Evolutionary conservation across 2,797 vertebrate genomes (phyloP).

Genomic region (Channallabes apus): DNA sequence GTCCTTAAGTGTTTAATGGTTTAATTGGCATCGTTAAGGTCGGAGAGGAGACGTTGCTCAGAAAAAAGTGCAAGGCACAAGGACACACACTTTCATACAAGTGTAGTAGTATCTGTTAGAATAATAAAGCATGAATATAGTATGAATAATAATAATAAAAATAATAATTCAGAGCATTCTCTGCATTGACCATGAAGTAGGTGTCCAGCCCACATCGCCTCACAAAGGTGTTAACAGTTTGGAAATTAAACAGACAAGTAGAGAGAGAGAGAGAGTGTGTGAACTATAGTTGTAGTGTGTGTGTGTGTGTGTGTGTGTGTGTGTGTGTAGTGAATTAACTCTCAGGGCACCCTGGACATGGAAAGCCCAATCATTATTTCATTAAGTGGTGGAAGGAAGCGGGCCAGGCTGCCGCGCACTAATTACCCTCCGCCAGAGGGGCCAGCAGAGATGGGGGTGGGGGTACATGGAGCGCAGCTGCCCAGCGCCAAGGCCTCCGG

Average conservation of each 20-base stretch:
- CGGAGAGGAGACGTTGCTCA: conserved; percentile 51
- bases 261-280: conserved; percentile 23
- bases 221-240: conserved; percentile 47
- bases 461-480: conserved; percentile 60
- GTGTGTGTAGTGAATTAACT: conserved; percentile 74
- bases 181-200: conserved; percentile 39
- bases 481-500: conserved; percentile 66
- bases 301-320: conserved; percentile 28
- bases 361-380: conserved; percentile 83
- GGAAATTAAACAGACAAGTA: conserved; percentile 43
- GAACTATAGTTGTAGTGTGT: conserved; percentile 46
- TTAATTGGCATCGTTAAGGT: conserved; percentile 74
- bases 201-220: conserved; percentile 49
- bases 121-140: conserved; percentile 1
- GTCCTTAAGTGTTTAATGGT: conserved; percentile 70
- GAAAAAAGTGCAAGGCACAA: conserved; percentile 50
- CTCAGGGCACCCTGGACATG: conserved; percentile 81
- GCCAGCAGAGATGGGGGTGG: conserved; percentile 59
- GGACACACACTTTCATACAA: neutral
- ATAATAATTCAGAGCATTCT: conserved; percentile 22
- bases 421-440: conserved; percentile 76
- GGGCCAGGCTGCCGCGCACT: conserved; percentile 77
- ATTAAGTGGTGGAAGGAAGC: conserved; percentile 79
- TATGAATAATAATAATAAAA: neutral
- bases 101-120: too few relatives aligned